A percentile compares a stretch with the other conserved stretches of the same genome.
These are phyloP conservation scores for Brachirus orientalis DNA, from an alignment of 2,113 vertebrate species.

Conservation along the genomic window DNA sequence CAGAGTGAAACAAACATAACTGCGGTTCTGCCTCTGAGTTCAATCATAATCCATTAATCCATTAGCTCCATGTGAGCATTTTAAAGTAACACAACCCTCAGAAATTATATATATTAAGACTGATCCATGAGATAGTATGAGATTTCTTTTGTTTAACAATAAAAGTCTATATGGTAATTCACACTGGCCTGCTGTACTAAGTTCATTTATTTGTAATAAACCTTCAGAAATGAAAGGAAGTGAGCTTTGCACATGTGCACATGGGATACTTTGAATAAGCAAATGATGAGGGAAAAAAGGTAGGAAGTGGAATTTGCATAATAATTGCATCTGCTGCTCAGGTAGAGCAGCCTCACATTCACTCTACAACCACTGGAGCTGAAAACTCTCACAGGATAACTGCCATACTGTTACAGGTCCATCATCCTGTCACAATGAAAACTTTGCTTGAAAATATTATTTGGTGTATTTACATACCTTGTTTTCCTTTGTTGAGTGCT, in stretches of 20 bases:
- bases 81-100: neutral
- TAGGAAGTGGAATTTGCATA: conserved; percentile 47
- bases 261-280: conserved; percentile 36
- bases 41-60: neutral
- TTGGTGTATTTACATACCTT: too few species aligned
- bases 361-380: conserved; percentile 5
- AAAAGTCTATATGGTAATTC: neutral
- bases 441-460: too few species aligned
- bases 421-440: conserved; percentile 25
- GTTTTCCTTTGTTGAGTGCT: conserved; percentile 1
- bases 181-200: neutral
- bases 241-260: conserved; percentile 5
- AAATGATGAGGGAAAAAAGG: conserved; percentile 19
- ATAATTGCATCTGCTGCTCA: conserved; percentile 29
- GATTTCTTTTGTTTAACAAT: neutral
- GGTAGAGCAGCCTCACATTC: conserved; percentile 18
- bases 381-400: conserved; percentile 27
- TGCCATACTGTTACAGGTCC: conserved; percentile 23
- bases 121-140: neutral
- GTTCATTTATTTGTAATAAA: conserved; percentile 7
- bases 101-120: too few species aligned
- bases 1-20: too few species aligned
- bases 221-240: conserved; percentile 8
- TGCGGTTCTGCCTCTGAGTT: neutral
- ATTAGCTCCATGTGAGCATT: neutral